A percentile compares a stretch with the other conserved stretches of the same genome.
Evolutionary conservation across 2,797 vertebrate genomes (phyloP).

Genomic region (Brotogeris chrysoptera): DNA sequence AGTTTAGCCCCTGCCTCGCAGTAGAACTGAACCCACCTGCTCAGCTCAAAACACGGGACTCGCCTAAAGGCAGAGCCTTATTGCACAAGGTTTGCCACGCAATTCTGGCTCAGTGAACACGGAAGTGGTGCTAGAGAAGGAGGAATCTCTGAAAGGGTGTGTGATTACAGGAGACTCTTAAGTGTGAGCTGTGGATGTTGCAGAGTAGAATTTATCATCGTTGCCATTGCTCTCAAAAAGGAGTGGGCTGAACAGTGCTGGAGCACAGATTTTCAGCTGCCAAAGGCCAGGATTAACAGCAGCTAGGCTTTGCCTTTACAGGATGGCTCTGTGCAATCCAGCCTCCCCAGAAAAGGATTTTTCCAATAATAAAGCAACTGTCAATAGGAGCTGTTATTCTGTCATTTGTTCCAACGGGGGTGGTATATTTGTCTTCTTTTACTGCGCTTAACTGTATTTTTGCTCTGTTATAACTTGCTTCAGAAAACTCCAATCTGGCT

Average conservation of each 20-base stretch:
- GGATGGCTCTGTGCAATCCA: not conserved
- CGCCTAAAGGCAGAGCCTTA: not conserved
- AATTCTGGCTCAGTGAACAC: not conserved
- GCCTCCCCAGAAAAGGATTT: not conserved
- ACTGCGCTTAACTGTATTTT: not conserved
- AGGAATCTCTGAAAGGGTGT: not conserved
- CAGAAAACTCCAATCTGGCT: not conserved
- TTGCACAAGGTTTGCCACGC: not conserved
- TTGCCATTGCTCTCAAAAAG: not conserved
- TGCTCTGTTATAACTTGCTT: not conserved
- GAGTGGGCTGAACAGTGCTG: not conserved
- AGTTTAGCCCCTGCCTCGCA: not conserved
- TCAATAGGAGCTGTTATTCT: not conserved
- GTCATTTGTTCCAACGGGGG: not conserved
- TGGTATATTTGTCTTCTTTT: not conserved
- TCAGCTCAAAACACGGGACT: not conserved
- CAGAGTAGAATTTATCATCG: not conserved
- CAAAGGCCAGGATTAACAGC: not conserved
- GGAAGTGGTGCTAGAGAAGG: not conserved
- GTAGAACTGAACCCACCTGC: not conserved
- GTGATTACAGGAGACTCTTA: not conserved
- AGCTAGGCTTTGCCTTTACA: not conserved
- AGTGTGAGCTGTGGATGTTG: not conserved
- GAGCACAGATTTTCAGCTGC: not conserved
- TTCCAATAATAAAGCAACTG: constrained; percentile 13